Percentiles rank a stretch among this genome's conserved stretches.
phyloP scores from a whole-genome alignment of 2,113 vertebrate species.

The Ariopsis seemanni region DNA sequence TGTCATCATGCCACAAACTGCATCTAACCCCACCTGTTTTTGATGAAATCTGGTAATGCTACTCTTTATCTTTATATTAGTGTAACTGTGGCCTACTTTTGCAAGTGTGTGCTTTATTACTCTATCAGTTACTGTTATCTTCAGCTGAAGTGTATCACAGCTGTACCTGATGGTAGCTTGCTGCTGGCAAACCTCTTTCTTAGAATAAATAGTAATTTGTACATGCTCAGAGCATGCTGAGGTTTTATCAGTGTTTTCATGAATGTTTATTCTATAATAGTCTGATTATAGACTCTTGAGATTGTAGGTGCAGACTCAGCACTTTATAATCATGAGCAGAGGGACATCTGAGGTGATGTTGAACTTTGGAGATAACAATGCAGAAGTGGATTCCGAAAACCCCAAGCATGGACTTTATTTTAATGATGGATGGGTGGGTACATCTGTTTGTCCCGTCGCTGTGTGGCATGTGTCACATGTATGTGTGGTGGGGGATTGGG shows the following conservation, averaged over 20 bases:
- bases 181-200: background rate
- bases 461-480: background rate
- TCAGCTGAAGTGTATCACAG: background rate
- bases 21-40: background rate
- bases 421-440: background rate
- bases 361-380: slow-evolving; percentile 14
- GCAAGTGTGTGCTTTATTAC: background rate
- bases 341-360: background rate
- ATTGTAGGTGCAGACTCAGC: background rate
- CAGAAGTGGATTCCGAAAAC: slow-evolving; percentile 11
- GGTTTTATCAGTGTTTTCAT: slow-evolving; percentile 12
- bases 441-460: background rate
- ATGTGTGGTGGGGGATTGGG: background rate
- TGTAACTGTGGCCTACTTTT: slow-evolving; percentile 1
- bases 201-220: slow-evolving; percentile 2
- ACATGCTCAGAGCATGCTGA: background rate
- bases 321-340: slow-evolving; percentile 17
- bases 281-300: slow-evolving; percentile 1
- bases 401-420: slow-evolving; percentile 9
- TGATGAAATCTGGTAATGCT: background rate
- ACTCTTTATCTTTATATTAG: background rate
- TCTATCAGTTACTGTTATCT: slow-evolving; percentile 1
- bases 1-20: background rate
- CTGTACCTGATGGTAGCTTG: background rate
- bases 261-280: slow-evolving; percentile 9